A percentile compares a stretch with the other conserved stretches of the same genome.
Evolutionary conservation across 2,113 vertebrate genomes (phyloP).

Genomic region (Nasalis larvatus): DNA sequence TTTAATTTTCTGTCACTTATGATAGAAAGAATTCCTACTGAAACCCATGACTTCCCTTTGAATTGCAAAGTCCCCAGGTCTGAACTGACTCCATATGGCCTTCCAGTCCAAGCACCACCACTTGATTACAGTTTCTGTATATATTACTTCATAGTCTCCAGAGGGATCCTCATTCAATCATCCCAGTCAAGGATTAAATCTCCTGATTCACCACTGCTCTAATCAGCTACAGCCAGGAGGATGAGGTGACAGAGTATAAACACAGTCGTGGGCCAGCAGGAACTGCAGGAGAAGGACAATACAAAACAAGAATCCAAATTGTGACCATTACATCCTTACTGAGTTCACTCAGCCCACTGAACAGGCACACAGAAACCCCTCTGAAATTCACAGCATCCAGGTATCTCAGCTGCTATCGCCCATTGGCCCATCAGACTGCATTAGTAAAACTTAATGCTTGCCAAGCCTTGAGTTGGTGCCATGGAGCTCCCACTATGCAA

Average conservation of each 20-base stretch:
- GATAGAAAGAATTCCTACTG: background rate
- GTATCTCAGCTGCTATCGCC: background rate
- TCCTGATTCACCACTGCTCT: background rate
- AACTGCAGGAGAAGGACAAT: background rate
- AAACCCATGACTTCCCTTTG: background rate
- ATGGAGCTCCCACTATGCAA: background rate
- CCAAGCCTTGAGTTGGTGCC: background rate
- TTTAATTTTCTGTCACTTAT: background rate
- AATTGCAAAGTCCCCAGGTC: background rate
- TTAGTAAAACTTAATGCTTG: background rate
- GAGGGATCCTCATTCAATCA: background rate
- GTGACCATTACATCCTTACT: accelerated
- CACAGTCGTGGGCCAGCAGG: background rate
- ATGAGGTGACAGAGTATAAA: background rate
- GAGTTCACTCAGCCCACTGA: background rate
- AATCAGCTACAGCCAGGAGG: background rate
- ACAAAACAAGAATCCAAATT: background rate
- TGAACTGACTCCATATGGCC: background rate
- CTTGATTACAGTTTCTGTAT: background rate
- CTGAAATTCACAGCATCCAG: background rate
- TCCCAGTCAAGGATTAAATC: background rate
- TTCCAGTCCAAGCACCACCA: background rate
- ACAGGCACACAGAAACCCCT: background rate
- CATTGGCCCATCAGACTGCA: background rate
- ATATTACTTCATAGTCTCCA: background rate